Percentiles rank a stretch among this genome's conserved stretches.
These are phyloP conservation scores for Hypolimnas misippus DNA, from an alignment of 2,888 invertebrate genomes.

Conservation along the genomic window DNA sequence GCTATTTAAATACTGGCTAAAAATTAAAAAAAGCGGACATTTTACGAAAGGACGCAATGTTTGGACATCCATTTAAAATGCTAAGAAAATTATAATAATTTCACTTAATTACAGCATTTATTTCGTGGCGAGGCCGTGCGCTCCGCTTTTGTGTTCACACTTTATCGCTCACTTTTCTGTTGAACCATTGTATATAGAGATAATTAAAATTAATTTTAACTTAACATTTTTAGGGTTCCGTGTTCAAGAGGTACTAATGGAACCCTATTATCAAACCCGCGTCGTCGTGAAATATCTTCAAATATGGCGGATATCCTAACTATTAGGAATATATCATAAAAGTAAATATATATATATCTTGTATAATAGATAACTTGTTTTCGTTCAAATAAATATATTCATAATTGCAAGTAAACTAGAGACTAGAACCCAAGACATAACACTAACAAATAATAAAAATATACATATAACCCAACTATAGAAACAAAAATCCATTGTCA, in stretches of 20 bases:
- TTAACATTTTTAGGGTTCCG: not conserved
- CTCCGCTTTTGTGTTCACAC: conserved; percentile 61
- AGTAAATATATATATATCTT: no score
- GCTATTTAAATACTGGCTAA: conserved; percentile 58
- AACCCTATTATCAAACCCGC: no score
- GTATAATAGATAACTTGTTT: no score
- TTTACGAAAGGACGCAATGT: conserved; percentile 64
- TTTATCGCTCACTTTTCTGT: conserved; percentile 51
- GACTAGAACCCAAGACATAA: no score
- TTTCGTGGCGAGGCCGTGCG: conserved; percentile 67
- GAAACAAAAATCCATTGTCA: no score
- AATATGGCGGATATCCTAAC: no score
- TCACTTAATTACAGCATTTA: conserved; percentile 81
- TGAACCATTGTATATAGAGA: conserved; percentile 17
- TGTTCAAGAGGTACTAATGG: not conserved
- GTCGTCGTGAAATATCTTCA: no score
- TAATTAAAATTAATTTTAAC: conserved; percentile 15
- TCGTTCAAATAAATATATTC: no score
- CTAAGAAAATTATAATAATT: conserved; percentile 80
- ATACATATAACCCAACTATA: no score
- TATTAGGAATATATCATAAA: no score
- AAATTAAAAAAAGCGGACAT: conserved; percentile 48
- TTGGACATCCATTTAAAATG: conserved; percentile 76
- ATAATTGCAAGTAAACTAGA: no score
- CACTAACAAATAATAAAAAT: no score